Percentiles rank a stretch among this genome's conserved stretches.
Evolutionary conservation across 2,888 invertebrate genomes (phyloP).

Genomic region (Phania funesta): DNA sequence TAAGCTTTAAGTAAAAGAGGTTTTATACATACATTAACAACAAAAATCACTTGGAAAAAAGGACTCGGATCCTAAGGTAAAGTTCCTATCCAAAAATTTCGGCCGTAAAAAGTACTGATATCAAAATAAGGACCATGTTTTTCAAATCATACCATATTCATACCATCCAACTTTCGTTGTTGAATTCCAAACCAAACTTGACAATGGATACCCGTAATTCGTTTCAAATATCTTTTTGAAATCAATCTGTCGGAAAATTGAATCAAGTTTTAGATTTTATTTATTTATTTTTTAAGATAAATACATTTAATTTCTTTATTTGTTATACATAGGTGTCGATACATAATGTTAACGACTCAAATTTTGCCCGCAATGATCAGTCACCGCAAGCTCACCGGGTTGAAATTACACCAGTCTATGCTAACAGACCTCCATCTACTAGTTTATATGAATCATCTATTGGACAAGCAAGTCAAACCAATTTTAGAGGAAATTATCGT

Average conservation of each 20-base stretch:
- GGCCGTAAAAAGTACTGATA: too few relatives aligned
- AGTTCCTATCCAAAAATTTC: too few relatives aligned
- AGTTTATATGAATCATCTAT: conserved; percentile 72
- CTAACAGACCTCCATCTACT: conserved; percentile 71
- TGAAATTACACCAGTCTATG: conserved; percentile 79
- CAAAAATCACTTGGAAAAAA: too few relatives aligned
- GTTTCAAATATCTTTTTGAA: too few relatives aligned
- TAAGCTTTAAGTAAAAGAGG: too few relatives aligned
- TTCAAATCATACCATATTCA: too few relatives aligned
- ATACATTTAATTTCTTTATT: not conserved
- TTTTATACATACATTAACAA: too few relatives aligned
- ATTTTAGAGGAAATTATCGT: conserved; percentile 72
- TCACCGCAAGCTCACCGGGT: conserved; percentile 79
- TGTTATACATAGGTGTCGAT: conserved; percentile 79
- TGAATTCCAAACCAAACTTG: too few relatives aligned
- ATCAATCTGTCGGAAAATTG: not conserved
- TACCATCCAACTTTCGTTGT: too few relatives aligned
- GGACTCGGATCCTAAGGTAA: too few relatives aligned
- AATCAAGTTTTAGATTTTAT: not conserved
- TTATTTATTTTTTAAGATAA: not conserved
- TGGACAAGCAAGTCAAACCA: conserved; percentile 65
- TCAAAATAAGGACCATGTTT: too few relatives aligned
- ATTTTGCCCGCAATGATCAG: conserved; percentile 77
- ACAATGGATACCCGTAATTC: too few relatives aligned
- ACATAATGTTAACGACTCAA: conserved; percentile 80